Evolutionary conservation across 2,113 vertebrate species (phyloP), one percentile per base, ranked within the genome.

Genomic region (Nansenia antarctica): DNA sequence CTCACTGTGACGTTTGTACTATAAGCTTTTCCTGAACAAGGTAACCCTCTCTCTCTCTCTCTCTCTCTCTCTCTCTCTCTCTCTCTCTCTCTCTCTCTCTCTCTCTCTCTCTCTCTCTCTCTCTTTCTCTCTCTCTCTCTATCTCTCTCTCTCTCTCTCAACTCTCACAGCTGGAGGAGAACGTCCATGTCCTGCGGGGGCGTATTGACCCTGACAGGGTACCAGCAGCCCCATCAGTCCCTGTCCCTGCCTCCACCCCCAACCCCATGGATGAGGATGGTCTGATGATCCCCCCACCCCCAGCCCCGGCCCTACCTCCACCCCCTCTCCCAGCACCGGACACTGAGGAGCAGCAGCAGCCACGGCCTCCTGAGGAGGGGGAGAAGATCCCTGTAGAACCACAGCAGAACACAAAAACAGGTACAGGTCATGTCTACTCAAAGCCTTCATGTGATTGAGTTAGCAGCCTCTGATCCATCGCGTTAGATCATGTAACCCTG

Each of bases 121-220:
- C 8, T 78, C 29, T 69, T 11, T n/a, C n/a, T n/a, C n/a, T n/a
- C n/a, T n/a, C n/a, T n/a, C n/a, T n/a, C n/a, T n/a, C n/a, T n/a
- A n/a, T n/a, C n/a, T n/a, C n/a, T n/a, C n/a, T n/a, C n/a, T n/a
- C n/a, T n/a, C n/a, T n/a, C n/a, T n/a, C n/a, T 84, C 8, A 26
- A 15, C 53, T 66, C 81, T 49, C 83, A 97, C 83, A 97, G 95
- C 81, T 97, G 76, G 95, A 97, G 77, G 93, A 94, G 60, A 93
- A 90, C 9, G 92, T 96, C 65, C 92, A 93, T 57, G 32, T 90
- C 15, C 79, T 96, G 34, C 90, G 95, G 2, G 92, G 91, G 67
- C 88, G 86, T 7, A 92, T 94, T 3, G 91, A 95, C 0, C 27
- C 54, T 0, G 3, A 69, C 1, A 71, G 74, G 9, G 53, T 52